Evolutionary conservation across 92 coral and sea anemone genomes (phyloP), one percentile per base, ranked within the genome.

Genomic region (Phenganax stokvisi): DNA sequence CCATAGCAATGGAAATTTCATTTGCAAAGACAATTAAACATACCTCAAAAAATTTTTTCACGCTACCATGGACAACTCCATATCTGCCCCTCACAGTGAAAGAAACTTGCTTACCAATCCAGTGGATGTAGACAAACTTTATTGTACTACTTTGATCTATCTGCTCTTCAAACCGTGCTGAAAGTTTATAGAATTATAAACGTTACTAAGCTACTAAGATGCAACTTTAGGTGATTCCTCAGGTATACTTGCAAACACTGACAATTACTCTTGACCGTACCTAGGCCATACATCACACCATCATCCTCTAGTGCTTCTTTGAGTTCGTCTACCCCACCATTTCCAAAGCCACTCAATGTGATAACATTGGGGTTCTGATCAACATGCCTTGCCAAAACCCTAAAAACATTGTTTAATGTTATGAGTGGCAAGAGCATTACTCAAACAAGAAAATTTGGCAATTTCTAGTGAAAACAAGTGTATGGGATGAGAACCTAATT

Each of bases 11-110:
- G 15, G 27, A 31, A 51, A 73, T 73, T 12, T 16, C 13, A 55
- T 11, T 12, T 73, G 25, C 3, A 31, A n/a, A 11, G 31, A 12
- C 44, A 15, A 57, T 37, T 37, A 37, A 10, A 76, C 76, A 16
- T 82, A 94, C 98, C 88, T 78, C 87, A 89, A 94, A 86, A 54
- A 72, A 63, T 7, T 84, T 74, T 67, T 82, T 65, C 13, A 94
- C 91, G 55, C 96, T 87, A 16, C 98, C 98, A 85, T 89, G 94
- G 11, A 94, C 98, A 29, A 92, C 88, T 10, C 98, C 98, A 90
- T 83, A 91, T 63, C 86, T 85, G 30, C 98, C 98, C 74, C 83
- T 91, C 86, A 88, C 92, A 25, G 84, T 64, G 79, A 88, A 91
- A 9, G 92, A 92, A 30, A 94, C 97, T 61, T 86, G 74, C 20